Evolutionary conservation across 2,888 invertebrate genomes (phyloP).

Genomic region (Eupithecia abbreviata): DNA sequence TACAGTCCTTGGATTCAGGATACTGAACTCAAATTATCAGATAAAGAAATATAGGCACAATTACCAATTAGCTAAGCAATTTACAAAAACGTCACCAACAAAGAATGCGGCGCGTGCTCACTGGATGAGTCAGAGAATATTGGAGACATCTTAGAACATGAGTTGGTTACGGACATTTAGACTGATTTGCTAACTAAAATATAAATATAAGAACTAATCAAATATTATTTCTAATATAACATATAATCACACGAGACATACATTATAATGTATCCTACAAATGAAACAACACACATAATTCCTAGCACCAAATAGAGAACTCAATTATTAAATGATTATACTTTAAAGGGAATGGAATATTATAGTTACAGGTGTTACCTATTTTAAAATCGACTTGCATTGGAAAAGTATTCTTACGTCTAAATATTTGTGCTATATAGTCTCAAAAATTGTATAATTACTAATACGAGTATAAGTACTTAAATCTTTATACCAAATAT

Average conservation of each 20-base stretch:
- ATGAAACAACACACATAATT: background rate
- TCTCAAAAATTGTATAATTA: background rate
- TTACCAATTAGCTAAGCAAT: background rate
- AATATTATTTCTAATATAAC: background rate
- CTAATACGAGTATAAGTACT: background rate
- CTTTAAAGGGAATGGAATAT: background rate
- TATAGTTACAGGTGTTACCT: background rate
- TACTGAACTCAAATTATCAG: slow-evolving; percentile 17
- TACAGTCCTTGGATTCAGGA: slow-evolving; percentile 36
- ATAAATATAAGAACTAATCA: background rate
- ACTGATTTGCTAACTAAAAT: background rate
- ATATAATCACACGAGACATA: background rate
- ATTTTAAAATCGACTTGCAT: background rate
- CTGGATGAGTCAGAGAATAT: background rate
- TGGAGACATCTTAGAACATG: background rate
- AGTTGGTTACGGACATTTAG: background rate
- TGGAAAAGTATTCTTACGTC: background rate
- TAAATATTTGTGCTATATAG: slow-evolving; percentile 3
- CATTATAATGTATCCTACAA: background rate
- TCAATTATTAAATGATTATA: background rate
- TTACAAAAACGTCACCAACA: background rate
- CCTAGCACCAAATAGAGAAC: slow-evolving; percentile 4
- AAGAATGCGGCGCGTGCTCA: background rate
- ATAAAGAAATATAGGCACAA: background rate
- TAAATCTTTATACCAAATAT: background rate